Evolutionary conservation across 2,888 invertebrate genomes (phyloP).

Genomic region (Leptinotarsa haldemani): DNA sequence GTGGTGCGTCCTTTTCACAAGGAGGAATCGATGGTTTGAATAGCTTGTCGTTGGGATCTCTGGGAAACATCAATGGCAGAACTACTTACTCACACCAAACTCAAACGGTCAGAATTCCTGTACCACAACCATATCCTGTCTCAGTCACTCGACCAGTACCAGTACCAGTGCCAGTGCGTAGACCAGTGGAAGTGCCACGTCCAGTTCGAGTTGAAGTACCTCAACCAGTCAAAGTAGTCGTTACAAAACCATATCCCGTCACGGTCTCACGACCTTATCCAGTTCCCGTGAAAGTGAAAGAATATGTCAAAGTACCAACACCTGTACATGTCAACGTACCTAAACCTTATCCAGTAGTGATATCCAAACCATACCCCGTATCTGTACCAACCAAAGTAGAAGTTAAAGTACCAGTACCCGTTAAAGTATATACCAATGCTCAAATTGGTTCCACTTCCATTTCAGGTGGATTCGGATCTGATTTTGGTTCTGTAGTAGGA

Average conservation of each 20-base stretch:
- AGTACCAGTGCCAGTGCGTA: slow-evolving; percentile 57
- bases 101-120: slow-evolving; percentile 53
- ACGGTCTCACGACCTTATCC: slow-evolving; percentile 56
- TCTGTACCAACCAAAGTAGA: slow-evolving; percentile 55
- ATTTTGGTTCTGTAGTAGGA: slow-evolving; percentile 15
- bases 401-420: slow-evolving; percentile 58
- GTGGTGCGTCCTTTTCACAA: neutral
- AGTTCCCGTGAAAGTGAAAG: slow-evolving; percentile 55
- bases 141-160: slow-evolving; percentile 54
- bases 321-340: slow-evolving; percentile 58
- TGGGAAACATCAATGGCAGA: slow-evolving; percentile 45
- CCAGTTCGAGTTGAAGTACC: slow-evolving; percentile 59
- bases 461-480: slow-evolving; percentile 22
- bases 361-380: slow-evolving; percentile 58
- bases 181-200: slow-evolving; percentile 57
- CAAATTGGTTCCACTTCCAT: slow-evolving; percentile 40
- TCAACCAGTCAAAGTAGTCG: slow-evolving; percentile 56
- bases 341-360: slow-evolving; percentile 57
- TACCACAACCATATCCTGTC: slow-evolving; percentile 58
- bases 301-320: slow-evolving; percentile 57
- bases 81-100: slow-evolving; percentile 56
- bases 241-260: slow-evolving; percentile 56
- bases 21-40: neutral
- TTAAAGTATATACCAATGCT: slow-evolving; percentile 49
- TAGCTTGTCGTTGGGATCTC: slow-evolving; percentile 16